phyloP scores from a whole-genome alignment of 2,797 vertebrate genomes.

The Lutjanus argentimaculatus region DNA sequence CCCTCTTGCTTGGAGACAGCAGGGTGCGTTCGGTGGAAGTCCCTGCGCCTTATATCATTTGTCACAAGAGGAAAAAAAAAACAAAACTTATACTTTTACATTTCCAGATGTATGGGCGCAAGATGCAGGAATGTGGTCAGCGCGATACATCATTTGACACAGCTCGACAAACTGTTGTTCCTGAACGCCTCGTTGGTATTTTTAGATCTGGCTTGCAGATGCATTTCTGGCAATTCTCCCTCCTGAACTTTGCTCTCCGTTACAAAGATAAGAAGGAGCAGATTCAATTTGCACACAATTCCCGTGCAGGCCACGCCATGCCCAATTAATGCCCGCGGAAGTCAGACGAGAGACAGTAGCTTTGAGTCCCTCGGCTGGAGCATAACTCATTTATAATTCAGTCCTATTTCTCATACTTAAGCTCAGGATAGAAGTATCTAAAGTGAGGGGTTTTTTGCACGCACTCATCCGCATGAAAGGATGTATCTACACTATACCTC shows the following conservation, averaged over 20 bases:
- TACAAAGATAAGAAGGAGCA: conserved; percentile 43
- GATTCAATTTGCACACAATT: conserved; percentile 73
- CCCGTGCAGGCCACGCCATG: conserved; percentile 36
- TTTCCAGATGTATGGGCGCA: not conserved
- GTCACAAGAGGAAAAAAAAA: not conserved
- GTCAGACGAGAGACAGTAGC: conserved; percentile 61
- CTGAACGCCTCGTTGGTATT: not conserved
- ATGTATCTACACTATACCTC: conserved; percentile 40
- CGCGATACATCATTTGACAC: conserved; percentile 9
- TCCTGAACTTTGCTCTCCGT: conserved; percentile 64
- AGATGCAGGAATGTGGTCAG: not conserved
- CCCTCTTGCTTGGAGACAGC: conserved; percentile 62
- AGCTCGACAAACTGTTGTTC: conserved; percentile 25
- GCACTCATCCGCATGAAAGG: conserved; percentile 63
- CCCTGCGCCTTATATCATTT: conserved; percentile 29
- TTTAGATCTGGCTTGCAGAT: conserved; percentile 26
- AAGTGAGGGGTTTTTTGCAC: conserved; percentile 45
- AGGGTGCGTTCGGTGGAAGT: conserved; percentile 22
- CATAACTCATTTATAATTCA: conserved; percentile 81
- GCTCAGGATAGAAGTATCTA: conserved; percentile 59
- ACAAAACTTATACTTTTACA: not conserved
- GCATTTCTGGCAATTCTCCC: conserved; percentile 14
- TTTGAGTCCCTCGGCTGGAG: conserved; percentile 47
- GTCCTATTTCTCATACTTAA: conserved; percentile 70
- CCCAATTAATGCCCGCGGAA: conserved; percentile 68